Evolutionary conservation across 2,888 invertebrate species (phyloP).

Genomic region (Syrphus vitripennis): DNA sequence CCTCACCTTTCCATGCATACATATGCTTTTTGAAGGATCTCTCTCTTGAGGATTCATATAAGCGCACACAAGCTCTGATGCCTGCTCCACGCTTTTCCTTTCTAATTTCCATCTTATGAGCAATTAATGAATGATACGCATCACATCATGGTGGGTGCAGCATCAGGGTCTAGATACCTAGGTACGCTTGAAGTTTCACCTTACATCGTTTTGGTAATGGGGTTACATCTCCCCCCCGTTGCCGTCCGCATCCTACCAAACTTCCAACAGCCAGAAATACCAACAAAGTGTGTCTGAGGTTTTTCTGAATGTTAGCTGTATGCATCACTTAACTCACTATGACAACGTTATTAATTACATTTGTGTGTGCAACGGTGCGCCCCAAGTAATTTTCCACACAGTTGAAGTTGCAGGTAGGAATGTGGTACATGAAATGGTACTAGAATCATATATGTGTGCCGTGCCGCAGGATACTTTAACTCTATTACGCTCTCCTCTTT

Average conservation of each 20-base stretch:
- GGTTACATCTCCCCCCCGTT: background rate
- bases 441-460: constrained; percentile 25
- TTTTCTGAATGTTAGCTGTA: constrained; percentile 1
- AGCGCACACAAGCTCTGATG: constrained; percentile 26
- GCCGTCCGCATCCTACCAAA: background rate
- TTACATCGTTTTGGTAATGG: constrained; percentile 8
- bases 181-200: constrained; percentile 57
- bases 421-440: constrained; percentile 23
- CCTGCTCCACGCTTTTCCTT: constrained; percentile 22
- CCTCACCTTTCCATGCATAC: background rate
- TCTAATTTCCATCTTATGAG: constrained; percentile 59
- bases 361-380: constrained; percentile 50
- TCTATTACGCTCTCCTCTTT: constrained; percentile 1
- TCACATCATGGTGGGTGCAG: constrained; percentile 33
- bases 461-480: constrained; percentile 32
- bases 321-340: constrained; percentile 61
- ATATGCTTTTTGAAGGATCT: background rate
- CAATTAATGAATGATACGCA: constrained; percentile 62
- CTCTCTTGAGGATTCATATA: constrained; percentile 36
- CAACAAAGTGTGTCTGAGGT: constrained; percentile 35
- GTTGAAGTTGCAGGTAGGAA: constrained; percentile 46
- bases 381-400: constrained; percentile 57
- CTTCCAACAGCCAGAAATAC: background rate
- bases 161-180: constrained; percentile 5
- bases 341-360: constrained; percentile 68